A percentile compares a stretch with the other conserved stretches of the same genome.
These are phyloP conservation scores for Nycticorax nycticorax DNA, from an alignment of 2,113 vertebrate species.

Conservation along the genomic window DNA sequence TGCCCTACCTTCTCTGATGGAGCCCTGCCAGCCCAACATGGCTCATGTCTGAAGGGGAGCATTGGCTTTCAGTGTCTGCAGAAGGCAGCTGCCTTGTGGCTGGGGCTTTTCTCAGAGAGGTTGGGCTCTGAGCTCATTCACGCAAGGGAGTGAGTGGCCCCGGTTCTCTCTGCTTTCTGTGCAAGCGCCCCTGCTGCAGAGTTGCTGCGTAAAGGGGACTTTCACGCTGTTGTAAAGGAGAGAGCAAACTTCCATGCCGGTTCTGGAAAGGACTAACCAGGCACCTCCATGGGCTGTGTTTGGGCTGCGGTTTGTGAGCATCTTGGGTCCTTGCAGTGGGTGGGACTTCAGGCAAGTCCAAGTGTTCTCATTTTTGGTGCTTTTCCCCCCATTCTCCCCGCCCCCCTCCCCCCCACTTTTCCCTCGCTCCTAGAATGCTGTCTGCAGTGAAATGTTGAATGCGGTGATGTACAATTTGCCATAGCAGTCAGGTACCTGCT, in stretches of 20 bases:
- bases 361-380: neutral
- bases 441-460: neutral
- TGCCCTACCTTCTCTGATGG: neutral
- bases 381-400: rapidly evolving
- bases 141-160: neutral
- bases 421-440: neutral
- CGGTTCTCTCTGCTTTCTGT: neutral
- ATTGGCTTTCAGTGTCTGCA: neutral
- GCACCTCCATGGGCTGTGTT: neutral
- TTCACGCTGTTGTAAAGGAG: rapidly evolving
- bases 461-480: neutral
- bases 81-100: neutral
- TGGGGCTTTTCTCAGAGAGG: neutral
- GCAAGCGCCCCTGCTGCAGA: rapidly evolving
- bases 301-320: neutral
- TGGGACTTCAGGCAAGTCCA: neutral
- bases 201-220: neutral
- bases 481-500: neutral
- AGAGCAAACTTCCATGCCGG: neutral
- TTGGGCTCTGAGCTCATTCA: neutral
- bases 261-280: neutral
- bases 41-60: neutral
- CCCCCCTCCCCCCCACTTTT: rapidly evolving
- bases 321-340: neutral
- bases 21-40: neutral